Evolutionary conservation across 37 sponge, comb jelly and placozoan species (phyloP).

Genomic region (Geodia barretti): DNA sequence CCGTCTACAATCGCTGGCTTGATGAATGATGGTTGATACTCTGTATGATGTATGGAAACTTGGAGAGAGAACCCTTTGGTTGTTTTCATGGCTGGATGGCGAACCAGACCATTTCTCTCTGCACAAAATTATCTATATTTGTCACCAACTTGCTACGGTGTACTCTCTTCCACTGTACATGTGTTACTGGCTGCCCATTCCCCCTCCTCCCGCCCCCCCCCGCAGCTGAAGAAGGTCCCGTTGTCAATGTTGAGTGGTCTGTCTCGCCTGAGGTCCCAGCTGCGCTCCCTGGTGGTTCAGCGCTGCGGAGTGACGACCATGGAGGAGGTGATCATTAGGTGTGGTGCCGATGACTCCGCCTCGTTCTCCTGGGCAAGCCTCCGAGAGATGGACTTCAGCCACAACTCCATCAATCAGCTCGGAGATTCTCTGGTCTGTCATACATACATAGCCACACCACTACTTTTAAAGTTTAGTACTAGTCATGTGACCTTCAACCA

Average conservation of each 20-base stretch:
- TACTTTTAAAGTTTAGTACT: background rate
- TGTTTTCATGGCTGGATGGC: too few species aligned
- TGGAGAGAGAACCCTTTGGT: too few species aligned
- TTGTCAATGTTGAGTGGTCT: slow-evolving; percentile 48
- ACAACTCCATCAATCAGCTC: slow-evolving; percentile 40
- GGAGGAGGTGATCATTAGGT: slow-evolving; percentile 46
- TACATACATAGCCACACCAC: background rate
- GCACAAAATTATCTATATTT: too few species aligned
- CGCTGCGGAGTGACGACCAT: slow-evolving; percentile 18
- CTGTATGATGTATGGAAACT: too few species aligned
- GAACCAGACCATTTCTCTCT: too few species aligned
- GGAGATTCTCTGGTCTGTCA: slow-evolving; percentile 62
- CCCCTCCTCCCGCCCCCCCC: background rate
- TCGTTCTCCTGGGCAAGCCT: slow-evolving; percentile 52
- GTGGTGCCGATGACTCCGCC: slow-evolving; percentile 67
- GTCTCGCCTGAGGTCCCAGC: slow-evolving; percentile 59
- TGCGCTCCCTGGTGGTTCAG: slow-evolving; percentile 51
- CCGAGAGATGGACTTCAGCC: slow-evolving; percentile 53
- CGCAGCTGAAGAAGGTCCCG: slow-evolving; percentile 70
- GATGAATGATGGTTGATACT: too few species aligned
- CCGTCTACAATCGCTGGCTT: too few species aligned
- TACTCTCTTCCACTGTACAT: background rate
- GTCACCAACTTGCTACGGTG: too few species aligned
- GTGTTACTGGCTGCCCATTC: background rate
- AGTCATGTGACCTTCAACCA: background rate